Conservation (phyloP, 1,140 invertebrate genomes). For the Cheumatopsyche charites region DNA sequence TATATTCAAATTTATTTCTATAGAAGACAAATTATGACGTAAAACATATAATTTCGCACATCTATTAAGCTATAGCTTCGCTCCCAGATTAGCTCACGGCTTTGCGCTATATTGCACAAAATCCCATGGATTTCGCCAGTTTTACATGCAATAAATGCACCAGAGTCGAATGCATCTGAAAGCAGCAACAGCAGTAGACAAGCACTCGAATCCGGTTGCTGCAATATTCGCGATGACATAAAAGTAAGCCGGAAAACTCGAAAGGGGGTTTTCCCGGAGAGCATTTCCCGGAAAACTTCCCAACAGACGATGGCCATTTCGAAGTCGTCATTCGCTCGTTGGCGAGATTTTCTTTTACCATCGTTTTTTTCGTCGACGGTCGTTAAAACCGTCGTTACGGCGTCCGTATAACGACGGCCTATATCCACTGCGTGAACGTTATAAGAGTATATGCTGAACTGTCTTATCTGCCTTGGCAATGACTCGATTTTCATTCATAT, state of each 20-base stretch:
- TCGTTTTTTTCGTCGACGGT: background rate
- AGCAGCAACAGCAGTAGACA: background rate
- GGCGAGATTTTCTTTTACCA: background rate
- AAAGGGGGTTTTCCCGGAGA: background rate
- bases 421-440: background rate
- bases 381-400: background rate
- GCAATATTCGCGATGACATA: slow-evolving; percentile 21
- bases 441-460: no score
- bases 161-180: background rate
- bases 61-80: no score
- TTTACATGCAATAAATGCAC: background rate
- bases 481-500: no score
- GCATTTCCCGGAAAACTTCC: background rate
- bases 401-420: background rate
- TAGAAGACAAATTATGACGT: no score
- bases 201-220: background rate
- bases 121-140: background rate
- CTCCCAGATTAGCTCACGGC: no score
- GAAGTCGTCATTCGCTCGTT: no score
- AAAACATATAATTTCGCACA: no score
- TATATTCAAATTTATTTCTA: no score
- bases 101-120: no score
- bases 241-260: slow-evolving; percentile 13
- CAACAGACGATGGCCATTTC: slow-evolving; percentile 4
- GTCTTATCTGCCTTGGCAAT: no score